phyloP scores from a whole-genome alignment of 2,888 invertebrate genomes.

The Agonopterix arenella region DNA sequence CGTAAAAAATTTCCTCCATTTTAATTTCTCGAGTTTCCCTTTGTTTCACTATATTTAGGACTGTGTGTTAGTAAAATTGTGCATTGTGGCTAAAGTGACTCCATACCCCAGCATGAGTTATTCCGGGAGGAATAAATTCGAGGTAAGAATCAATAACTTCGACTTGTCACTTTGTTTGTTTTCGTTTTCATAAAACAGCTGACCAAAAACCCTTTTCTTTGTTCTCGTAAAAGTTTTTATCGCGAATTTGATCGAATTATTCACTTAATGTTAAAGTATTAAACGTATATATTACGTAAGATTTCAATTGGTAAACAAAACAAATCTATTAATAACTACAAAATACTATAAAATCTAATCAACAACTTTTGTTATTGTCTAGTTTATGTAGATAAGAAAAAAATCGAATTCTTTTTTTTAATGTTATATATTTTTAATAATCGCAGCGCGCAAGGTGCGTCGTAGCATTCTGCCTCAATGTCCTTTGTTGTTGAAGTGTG shows the following conservation, averaged over 20 bases:
- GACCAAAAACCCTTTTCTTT: conserved; percentile 55
- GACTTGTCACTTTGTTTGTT: conserved; percentile 49
- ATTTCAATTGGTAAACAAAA: background rate
- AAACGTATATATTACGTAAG: background rate
- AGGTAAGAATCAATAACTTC: conserved; percentile 60
- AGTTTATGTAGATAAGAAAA: too few relatives aligned
- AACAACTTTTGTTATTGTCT: background rate
- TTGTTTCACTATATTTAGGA: too few relatives aligned
- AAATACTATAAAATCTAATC: background rate
- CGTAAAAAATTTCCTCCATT: too few relatives aligned
- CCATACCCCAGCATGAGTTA: conserved; percentile 77
- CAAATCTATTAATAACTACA: background rate
- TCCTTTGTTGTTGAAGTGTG: conserved; percentile 44
- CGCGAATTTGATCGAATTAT: too few relatives aligned
- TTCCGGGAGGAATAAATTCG: conserved; percentile 80
- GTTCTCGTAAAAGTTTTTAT: conserved; percentile 27
- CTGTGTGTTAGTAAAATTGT: conserved; percentile 30
- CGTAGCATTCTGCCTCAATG: background rate
- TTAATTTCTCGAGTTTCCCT: too few relatives aligned
- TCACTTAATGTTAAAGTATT: background rate
- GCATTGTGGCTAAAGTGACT: conserved; percentile 71
- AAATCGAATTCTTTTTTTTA: too few relatives aligned
- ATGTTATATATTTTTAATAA: too few relatives aligned
- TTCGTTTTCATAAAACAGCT: conserved; percentile 78
- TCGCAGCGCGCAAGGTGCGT: too few relatives aligned